A percentile compares a stretch with the other conserved stretches of the same genome.
Evolutionary conservation across 2,888 invertebrate species (phyloP).

Genomic region (Chironomus tentans): DNA sequence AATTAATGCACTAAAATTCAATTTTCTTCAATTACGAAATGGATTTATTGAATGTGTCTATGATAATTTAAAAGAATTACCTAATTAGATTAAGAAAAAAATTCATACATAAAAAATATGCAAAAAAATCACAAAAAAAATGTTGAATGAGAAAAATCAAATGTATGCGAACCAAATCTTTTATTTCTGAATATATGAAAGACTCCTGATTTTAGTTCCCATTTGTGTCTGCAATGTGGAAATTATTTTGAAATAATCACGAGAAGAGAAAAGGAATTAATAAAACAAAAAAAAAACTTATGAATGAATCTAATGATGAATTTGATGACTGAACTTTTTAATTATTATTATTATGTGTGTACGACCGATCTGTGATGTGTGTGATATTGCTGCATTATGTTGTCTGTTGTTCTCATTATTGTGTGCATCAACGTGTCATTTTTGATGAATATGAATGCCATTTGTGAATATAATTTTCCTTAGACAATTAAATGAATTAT

Average conservation of each 20-base stretch:
- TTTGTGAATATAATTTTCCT: not conserved
- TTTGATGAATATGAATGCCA: not conserved
- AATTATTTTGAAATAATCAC: too few species aligned
- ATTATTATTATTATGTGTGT: not conserved
- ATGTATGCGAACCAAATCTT: too few species aligned
- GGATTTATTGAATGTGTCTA: too few species aligned
- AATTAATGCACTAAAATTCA: too few species aligned
- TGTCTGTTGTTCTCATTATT: not conserved
- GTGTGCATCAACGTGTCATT: not conserved
- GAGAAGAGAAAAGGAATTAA: not conserved
- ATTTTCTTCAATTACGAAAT: too few species aligned
- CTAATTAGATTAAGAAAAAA: slow-evolving; percentile 6
- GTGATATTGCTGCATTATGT: not conserved
- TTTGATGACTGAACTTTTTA: not conserved
- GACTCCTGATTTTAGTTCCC: not conserved
- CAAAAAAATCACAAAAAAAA: slow-evolving; percentile 4
- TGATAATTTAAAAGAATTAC: not conserved
- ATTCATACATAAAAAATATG: not conserved
- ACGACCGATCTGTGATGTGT: too few species aligned
- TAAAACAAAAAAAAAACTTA: not conserved
- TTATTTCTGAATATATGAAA: too few species aligned
- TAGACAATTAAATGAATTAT: not conserved
- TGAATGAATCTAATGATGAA: not conserved
- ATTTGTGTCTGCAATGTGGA: not conserved
- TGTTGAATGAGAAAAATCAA: not conserved